phyloP scores from a whole-genome alignment of 2,113 vertebrate species.

The Trichomycterus rosablanca region DNA sequence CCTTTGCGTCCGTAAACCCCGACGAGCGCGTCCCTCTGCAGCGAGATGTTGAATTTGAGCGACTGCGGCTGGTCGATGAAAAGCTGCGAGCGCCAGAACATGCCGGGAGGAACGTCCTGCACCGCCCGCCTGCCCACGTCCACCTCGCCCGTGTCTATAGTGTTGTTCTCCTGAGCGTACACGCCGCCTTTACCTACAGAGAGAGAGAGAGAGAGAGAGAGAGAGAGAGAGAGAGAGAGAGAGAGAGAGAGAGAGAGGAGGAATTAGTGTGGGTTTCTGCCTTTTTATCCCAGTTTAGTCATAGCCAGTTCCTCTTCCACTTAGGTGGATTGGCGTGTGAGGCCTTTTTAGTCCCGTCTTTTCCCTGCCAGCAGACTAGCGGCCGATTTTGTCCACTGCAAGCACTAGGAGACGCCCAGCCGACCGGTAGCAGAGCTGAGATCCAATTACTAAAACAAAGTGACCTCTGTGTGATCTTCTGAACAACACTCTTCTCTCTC shows the following conservation, averaged over 20 bases:
- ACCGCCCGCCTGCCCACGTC: constrained; percentile 86
- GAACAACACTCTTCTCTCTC: no score
- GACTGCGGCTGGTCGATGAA: constrained; percentile 96
- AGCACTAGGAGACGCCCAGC: no score
- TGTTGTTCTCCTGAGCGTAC: constrained; percentile 92
- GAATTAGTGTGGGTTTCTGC: no score
- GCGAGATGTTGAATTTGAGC: constrained; percentile 97
- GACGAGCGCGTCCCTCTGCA: constrained; percentile 91
- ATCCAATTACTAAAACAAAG: no score
- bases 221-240: not conserved
- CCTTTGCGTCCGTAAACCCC: constrained; percentile 97
- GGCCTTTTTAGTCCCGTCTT: no score
- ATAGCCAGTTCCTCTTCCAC: no score
- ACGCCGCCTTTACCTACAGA: constrained; percentile 79
- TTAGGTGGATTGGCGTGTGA: no score
- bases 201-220: not conserved
- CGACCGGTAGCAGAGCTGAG: no score
- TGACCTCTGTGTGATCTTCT: no score
- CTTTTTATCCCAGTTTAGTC: no score
- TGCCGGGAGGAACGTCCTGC: constrained; percentile 90
- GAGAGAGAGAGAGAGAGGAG: not conserved
- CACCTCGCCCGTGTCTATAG: constrained; percentile 94
- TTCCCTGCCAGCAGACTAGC: no score
- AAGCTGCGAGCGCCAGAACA: constrained; percentile 98
- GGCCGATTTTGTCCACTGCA: no score